These are phyloP conservation scores for Hestina assimilis DNA, from an alignment of 1,140 invertebrate species.

Conservation along the genomic window DNA sequence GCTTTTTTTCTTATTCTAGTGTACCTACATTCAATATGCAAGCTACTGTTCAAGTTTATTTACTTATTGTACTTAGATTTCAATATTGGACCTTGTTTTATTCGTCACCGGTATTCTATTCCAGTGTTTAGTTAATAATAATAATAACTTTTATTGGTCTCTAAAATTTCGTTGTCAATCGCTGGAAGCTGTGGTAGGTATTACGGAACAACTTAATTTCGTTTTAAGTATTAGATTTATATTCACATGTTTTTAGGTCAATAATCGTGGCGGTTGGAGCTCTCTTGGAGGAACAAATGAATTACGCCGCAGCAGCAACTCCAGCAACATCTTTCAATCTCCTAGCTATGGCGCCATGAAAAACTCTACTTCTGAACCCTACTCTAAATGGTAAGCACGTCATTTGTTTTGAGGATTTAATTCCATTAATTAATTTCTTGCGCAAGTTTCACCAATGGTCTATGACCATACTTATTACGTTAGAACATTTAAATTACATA, in stretches of 20 bases:
- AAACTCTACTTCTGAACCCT: slow-evolving; percentile 65
- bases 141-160: neutral
- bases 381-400: slow-evolving; percentile 54
- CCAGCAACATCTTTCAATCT: slow-evolving; percentile 46
- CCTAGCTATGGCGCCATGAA: slow-evolving; percentile 68
- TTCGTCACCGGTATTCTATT: too few species aligned
- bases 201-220: too few species aligned
- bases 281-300: slow-evolving; percentile 55
- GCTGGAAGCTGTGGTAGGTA: neutral
- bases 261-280: slow-evolving; percentile 67
- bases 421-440: too few species aligned
- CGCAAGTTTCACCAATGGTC: too few species aligned
- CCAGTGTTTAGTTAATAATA: too few species aligned
- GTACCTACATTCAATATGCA: too few species aligned
- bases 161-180: neutral
- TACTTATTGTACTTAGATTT: too few species aligned
- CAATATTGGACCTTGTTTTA: too few species aligned
- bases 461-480: too few species aligned
- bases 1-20: too few species aligned
- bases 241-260: slow-evolving; percentile 46
- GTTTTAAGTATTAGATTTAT: neutral
- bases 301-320: slow-evolving; percentile 52
- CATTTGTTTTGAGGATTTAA: neutral
- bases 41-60: too few species aligned
- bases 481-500: too few species aligned